phyloP scores from a whole-genome alignment of 2,888 invertebrate genomes.

The Sesia bembeciformis region DNA sequence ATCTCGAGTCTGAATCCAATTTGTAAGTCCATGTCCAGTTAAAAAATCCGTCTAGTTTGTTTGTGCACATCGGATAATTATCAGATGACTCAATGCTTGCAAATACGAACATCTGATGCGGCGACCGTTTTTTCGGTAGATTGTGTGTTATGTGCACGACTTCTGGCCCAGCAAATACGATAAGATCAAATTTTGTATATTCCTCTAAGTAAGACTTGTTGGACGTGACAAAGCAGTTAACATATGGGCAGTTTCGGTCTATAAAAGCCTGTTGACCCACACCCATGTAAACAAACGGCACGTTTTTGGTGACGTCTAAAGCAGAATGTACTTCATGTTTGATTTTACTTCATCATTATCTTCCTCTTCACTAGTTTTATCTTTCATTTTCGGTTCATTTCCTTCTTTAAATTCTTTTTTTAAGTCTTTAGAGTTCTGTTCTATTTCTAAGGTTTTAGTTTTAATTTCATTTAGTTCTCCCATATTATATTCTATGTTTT shows the following conservation, averaged over 20 bases:
- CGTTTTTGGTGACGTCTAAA: conserved; percentile 23
- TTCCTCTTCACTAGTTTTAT: background rate
- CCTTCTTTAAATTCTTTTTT: background rate
- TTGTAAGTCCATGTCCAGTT: conserved; percentile 46
- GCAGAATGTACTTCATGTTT: conserved; percentile 23
- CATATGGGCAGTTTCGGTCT: conserved; percentile 20
- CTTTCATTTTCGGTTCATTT: background rate
- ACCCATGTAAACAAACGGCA: conserved; percentile 23
- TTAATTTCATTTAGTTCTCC: no score
- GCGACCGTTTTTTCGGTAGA: conserved; percentile 16
- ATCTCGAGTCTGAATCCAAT: conserved; percentile 29
- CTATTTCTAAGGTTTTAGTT: no score
- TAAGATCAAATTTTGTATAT: conserved; percentile 24
- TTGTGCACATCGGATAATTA: conserved; percentile 26
- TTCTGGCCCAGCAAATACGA: conserved; percentile 29
- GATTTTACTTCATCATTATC: background rate
- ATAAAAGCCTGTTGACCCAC: conserved; percentile 20
- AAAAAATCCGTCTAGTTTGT: conserved; percentile 27
- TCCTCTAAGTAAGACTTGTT: conserved; percentile 15
- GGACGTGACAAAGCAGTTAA: conserved; percentile 27
- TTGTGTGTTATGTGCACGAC: conserved; percentile 6
- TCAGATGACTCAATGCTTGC: conserved; percentile 29
- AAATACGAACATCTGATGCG: conserved; percentile 27
- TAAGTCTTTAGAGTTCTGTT: no score
- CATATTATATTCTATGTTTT: no score